Base-by-base conservation (phyloP, 2,888 invertebrate species). In the Scaeva pyrastri region DNA sequence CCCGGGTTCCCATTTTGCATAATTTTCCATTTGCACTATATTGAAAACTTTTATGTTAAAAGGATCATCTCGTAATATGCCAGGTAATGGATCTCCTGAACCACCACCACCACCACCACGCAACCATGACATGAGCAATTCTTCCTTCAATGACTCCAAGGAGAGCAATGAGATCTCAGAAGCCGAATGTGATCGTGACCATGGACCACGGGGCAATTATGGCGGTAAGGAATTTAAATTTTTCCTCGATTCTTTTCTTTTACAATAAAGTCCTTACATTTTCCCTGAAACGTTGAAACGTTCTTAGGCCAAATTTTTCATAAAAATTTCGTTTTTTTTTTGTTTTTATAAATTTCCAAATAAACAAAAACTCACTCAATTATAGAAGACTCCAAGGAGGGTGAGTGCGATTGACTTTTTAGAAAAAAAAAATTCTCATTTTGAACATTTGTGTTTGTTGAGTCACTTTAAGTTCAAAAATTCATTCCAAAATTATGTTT, bases 141-240 rank as follows among this genome's bases (percentile, higher is more conserved):
- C 96, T 89, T 96, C 96, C 77, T 97, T 97, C 93, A 97, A 98
- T 93, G 97, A 97, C 93, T 97, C 97, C 92, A 97, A 97, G 94
- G 97, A 97, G 93, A 97, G 97, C 93, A 97, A 97, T 93, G 97
- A 97, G 93, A 97, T 97, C 93, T 97, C 97, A 91, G 97, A 97
- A 93, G 97, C 97, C 89, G 97, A 97, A 93, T 97, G 97, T 93
- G 97, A 97, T 94, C 96, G 96, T 88, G 96, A 96, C 91, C 96
- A 96, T 90, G 95, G 96, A 93, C 95, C 95, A 82, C 95, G 97
- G 90, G 93, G 93, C 82, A 97, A 96, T 93, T 97, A 97, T 91
- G 97, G 97, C 91, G 97, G 97, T 97, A 94, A 94, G 94, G 93
- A 58, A 64, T 43, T 6, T 43, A 60, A 71, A 68, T 41, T 85